Base-by-base conservation (phyloP, 2,888 invertebrate species). In the Coleophora flavipennella region DNA sequence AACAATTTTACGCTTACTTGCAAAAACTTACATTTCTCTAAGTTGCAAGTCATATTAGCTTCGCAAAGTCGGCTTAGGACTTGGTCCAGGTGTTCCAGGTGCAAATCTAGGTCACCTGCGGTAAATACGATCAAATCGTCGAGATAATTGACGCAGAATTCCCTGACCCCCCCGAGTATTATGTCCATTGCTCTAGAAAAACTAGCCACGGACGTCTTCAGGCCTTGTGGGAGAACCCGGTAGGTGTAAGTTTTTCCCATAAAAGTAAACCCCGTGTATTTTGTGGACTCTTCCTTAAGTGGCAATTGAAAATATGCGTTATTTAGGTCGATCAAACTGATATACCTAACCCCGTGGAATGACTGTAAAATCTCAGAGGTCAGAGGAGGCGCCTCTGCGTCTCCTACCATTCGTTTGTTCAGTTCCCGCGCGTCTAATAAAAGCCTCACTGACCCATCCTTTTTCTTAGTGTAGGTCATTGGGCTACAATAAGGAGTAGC, bases 351-450 rank as follows among this genome's bases (percentile, higher is more conserved):
- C 20, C 36, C 36, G 20, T 36, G 36, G 11, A 34, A 34, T n/a
- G 20, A 11, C 13, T 57, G 52, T 29, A 57, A 38, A 7, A 55
- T 41, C 33, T 56, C 54, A 11, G 40, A 36, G 8, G 53, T 51
- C 7, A 45, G 6, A 0, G 53, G 52, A 1, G 49, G 52, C 9
- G 49, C 41, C 32, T 62, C 61, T 4, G 53, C 44, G 38, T 66
- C 61, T 0, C 52, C 43, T 13, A 55, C 47, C 34, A 64, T 59
- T 10, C 44, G 41, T 2, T 45, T 44, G 45, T 67, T 66, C 1
- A 64, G 31, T 34, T 42, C 48, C 8, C 66, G 31, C 0, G 62
- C 62, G 43, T 65, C 62, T 12, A 62, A 39, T 42, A 62, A 59
- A 13, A 65, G 46, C 4, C 65, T 43, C 1, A 63, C n/a, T n/a